phyloP scores from a whole-genome alignment of 2,113 vertebrate species.

The Eudyptes chrysolophus region DNA sequence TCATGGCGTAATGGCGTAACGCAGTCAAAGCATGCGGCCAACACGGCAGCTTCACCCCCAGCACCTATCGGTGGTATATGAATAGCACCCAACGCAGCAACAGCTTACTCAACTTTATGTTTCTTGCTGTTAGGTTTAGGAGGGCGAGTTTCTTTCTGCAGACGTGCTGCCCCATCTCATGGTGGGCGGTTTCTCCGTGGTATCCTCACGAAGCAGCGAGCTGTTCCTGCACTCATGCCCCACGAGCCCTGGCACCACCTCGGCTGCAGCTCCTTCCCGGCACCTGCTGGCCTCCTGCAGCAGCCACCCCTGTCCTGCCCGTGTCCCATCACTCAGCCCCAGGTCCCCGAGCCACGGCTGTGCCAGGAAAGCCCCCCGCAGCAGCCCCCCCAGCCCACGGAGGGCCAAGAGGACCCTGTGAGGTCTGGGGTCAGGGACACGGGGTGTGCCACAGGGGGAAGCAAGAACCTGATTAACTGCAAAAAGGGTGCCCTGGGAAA shows the following conservation, averaged over 20 bases:
- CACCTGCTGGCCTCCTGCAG: no score
- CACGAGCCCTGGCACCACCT: no score
- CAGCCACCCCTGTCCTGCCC: not conserved
- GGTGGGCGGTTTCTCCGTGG: fast-evolving
- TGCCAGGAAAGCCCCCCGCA: not conserved
- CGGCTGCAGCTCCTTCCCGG: not conserved
- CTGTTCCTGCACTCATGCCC: fast-evolving
- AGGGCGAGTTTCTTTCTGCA: not conserved
- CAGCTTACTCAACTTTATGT: not conserved
- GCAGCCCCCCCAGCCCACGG: not conserved
- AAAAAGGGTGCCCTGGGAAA: not conserved
- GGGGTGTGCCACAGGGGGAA: fast-evolving
- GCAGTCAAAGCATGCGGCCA: fast-evolving
- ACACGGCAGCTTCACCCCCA: not conserved
- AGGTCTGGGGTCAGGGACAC: not conserved
- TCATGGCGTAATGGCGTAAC: fast-evolving
- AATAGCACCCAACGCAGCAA: not conserved
- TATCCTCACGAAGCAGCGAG: fast-evolving
- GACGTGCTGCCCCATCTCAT: not conserved
- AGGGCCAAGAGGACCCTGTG: no score
- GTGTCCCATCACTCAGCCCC: not conserved
- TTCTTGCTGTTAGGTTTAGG: not conserved
- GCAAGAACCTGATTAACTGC: not conserved
- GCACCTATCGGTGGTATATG: fast-evolving
- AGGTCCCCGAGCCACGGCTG: not conserved